Conservation (phyloP, 2,888 invertebrate genomes). For the Macrosiphum euphorbiae region DNA sequence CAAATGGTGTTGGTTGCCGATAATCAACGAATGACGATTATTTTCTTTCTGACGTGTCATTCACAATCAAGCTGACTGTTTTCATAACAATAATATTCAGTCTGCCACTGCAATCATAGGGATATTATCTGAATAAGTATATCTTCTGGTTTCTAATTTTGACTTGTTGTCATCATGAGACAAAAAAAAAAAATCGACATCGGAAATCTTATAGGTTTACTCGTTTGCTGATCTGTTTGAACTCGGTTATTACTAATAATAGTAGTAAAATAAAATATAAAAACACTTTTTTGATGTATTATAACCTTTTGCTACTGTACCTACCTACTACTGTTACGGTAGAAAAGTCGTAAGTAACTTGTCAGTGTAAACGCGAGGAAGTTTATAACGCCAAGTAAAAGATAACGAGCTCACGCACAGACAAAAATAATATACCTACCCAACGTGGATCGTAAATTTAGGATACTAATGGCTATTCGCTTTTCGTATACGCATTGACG, state of each 20-base stretch:
- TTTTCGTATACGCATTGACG: neutral
- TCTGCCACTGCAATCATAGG: neutral
- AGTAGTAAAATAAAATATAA: neutral
- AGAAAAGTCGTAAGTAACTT: neutral
- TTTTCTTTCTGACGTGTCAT: neutral
- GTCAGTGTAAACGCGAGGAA: neutral
- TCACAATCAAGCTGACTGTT: neutral
- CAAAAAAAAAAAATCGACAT: neutral
- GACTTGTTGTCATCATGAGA: neutral
- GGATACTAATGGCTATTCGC: neutral
- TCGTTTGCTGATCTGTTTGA: neutral
- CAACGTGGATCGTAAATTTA: neutral
- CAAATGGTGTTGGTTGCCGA: neutral
- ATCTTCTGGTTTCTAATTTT: neutral
- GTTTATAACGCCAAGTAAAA: neutral
- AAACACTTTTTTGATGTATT: neutral
- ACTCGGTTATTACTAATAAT: no score
- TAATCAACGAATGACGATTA: neutral
- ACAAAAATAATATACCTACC: neutral
- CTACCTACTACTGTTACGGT: no score
- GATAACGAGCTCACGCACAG: neutral
- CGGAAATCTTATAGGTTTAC: neutral
- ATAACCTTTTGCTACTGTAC: neutral
- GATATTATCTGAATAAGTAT: neutral
- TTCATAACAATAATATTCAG: neutral